These are phyloP conservation scores for Crotalus tigris DNA, from an alignment of 2,113 vertebrate genomes.

Conservation along the genomic window DNA sequence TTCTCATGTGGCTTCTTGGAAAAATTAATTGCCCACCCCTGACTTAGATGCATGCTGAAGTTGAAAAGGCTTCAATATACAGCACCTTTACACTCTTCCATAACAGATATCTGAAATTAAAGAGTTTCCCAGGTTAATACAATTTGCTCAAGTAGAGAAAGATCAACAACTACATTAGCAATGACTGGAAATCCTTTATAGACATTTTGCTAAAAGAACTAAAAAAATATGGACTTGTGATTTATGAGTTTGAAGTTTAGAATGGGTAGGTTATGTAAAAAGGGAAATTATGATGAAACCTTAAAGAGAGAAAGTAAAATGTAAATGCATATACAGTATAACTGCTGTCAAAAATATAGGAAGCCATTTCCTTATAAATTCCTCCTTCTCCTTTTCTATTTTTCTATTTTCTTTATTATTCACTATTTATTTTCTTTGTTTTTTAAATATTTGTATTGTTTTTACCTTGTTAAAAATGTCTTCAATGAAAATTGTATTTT, in stretches of 20 bases:
- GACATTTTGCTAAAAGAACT: neutral
- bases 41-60: neutral
- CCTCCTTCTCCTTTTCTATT: neutral
- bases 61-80: neutral
- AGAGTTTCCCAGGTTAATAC: neutral
- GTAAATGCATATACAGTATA: neutral
- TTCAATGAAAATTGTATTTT: neutral
- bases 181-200: neutral
- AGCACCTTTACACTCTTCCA: neutral
- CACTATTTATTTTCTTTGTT: neutral
- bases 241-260: neutral
- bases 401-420: neutral
- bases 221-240: neutral
- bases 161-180: neutral
- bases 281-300: neutral
- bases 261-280: neutral
- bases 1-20: neutral
- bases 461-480: neutral
- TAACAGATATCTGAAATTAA: neutral
- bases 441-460: neutral
- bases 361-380: neutral
- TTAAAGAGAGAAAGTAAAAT: neutral
- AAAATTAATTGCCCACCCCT: neutral
- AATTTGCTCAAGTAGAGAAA: neutral
- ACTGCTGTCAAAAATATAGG: neutral